Conservation (phyloP, 2,888 invertebrate species). For the Smittia aterrima region DNA sequence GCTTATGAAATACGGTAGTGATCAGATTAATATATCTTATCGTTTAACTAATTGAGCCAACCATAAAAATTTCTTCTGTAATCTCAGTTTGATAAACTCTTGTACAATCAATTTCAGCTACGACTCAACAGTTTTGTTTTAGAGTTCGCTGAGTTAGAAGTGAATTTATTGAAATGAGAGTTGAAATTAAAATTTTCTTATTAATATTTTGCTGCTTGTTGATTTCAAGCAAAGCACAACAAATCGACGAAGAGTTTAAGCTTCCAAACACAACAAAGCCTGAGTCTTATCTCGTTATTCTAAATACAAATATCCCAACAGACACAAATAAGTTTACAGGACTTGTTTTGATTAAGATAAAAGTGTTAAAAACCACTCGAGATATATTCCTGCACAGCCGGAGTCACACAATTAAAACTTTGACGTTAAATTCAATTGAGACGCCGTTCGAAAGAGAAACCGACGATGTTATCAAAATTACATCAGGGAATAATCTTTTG, state of each 20-base stretch:
- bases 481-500: background rate
- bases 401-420: background rate
- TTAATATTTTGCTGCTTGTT: too few species aligned
- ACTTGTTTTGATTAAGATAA: background rate
- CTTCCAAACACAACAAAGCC: background rate
- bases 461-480: background rate
- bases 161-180: too few species aligned
- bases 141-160: too few species aligned
- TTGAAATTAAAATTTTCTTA: too few species aligned
- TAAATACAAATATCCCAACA: background rate
- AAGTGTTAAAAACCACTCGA: background rate
- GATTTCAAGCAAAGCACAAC: too few species aligned
- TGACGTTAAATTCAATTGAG: background rate
- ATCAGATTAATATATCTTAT: too few species aligned
- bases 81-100: too few species aligned
- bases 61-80: too few species aligned
- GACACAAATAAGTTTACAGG: background rate
- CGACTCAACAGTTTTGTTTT: too few species aligned
- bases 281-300: background rate
- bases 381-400: background rate
- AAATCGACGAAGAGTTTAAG: background rate
- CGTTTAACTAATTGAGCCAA: too few species aligned
- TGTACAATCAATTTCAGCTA: too few species aligned
- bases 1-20: too few species aligned
- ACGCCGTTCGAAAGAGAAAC: background rate